Evolutionary conservation across 2,888 invertebrate genomes (phyloP), one percentile per base, ranked within the genome.

Genomic region (Cataglyphis cursor): DNA sequence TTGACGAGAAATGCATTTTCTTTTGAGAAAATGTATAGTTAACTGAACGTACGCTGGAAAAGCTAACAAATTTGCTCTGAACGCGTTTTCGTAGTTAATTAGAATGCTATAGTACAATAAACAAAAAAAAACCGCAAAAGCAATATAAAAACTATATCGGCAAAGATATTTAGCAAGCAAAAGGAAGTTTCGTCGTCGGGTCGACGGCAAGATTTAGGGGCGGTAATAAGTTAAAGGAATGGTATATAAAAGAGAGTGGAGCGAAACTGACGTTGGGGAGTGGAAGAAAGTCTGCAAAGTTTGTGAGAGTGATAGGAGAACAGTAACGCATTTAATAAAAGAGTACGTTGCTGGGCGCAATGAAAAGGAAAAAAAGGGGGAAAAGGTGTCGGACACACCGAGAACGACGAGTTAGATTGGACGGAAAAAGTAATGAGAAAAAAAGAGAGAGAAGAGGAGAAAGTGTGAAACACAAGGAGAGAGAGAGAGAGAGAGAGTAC

Each of bases 241-340:
- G 70, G 68, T n/a, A 35, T 35, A 35, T 35, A 24, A 68, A n/a
- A 24, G 78, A 80, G 70, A 51, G n/a, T 15, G n/a, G 51, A 51
- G 18, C 28, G 38, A 59, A 44, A 80, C 35, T 80, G 44, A 80
- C 70, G 54, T 5, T 59, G 38, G 8, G 21, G 21, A 12, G 28
- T 59, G 59, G 28, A 68, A 28, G 9, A 24, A 76, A 70, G 48
- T 80, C 78, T 59, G 70, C 35, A 70, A 80, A 80, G 70, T 80
- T 80, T 80, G 78, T 2, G 59, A 35, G 72, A 80, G 78, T 80
- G 78, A 80, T 80, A 80, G 78, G 78, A 80, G 78, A 59, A 70
- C 59, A 80, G 78, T 80, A 80, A 70, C 78, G 78, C 72, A 70
- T 80, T 80, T 80, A 80, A 80, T 80, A 72, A 80, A 80, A 80